Evolutionary conservation across 2,113 vertebrate genomes (phyloP).

Genomic region (Halichoerus grypus): DNA sequence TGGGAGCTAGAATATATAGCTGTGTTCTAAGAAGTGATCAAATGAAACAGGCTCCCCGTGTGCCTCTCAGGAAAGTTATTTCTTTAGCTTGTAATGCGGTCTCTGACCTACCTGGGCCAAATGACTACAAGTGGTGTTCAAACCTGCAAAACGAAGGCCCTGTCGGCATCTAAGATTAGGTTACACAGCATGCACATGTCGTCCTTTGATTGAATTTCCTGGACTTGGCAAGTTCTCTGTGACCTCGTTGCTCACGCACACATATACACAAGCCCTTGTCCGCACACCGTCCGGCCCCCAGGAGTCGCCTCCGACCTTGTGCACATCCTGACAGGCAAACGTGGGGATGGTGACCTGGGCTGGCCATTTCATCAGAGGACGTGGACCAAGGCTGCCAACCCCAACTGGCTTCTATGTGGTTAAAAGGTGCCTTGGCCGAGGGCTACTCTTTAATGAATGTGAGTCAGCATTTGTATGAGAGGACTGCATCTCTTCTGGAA

Average conservation of each 20-base stretch:
- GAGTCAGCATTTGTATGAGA: conserved; percentile 36
- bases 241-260: conserved; percentile 31
- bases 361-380: not conserved
- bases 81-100: not conserved
- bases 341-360: not conserved
- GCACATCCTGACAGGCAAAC: not conserved
- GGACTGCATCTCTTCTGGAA: not conserved
- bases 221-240: conserved; percentile 26
- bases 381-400: not conserved
- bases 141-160: not conserved
- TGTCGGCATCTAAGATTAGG: not conserved
- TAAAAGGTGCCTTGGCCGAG: conserved; percentile 1
- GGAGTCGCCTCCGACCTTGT: conserved; percentile 22
- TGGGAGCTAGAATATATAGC: not conserved
- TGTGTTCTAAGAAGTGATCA: conserved; percentile 50
- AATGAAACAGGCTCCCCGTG: not conserved
- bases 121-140: not conserved
- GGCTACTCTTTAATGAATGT: conserved; percentile 37
- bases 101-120: not conserved
- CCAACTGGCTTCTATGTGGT: not conserved
- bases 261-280: not conserved
- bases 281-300: not conserved
- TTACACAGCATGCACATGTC: not conserved
- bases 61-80: conserved; percentile 27
- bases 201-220: conserved; percentile 23